Conservation (phyloP, 2,888 invertebrate genomes). For the Neuroscelio doddi region DNA sequence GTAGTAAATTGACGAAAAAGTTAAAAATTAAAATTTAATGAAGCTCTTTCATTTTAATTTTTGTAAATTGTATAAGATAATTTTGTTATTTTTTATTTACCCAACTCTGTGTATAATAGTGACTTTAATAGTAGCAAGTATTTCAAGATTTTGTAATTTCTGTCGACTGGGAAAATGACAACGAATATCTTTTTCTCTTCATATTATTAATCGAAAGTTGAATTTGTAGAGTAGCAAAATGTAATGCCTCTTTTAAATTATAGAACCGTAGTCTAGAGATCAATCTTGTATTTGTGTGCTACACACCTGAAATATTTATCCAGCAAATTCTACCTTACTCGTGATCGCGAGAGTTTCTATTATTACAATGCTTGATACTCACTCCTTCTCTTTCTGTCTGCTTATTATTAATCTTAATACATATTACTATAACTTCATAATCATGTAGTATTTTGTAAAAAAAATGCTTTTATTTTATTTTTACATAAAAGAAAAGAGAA, state of each 20-base stretch:
- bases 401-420: conserved; percentile 66
- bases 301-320: conserved; percentile 33
- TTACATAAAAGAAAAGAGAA: background rate
- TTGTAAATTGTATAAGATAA: too few species aligned
- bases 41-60: too few species aligned
- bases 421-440: conserved; percentile 28
- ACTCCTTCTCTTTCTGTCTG: conserved; percentile 73
- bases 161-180: too few species aligned
- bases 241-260: conserved; percentile 37
- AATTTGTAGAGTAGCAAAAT: conserved; percentile 27
- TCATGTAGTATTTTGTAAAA: too few species aligned
- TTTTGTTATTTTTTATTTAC: background rate
- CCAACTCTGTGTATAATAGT: too few species aligned
- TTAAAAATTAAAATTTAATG: too few species aligned
- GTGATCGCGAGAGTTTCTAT: conserved; percentile 38
- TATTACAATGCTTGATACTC: conserved; percentile 67
- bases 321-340: conserved; percentile 20
- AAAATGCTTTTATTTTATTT: background rate
- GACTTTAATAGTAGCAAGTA: too few species aligned
- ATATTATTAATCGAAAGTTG: conserved; percentile 22
- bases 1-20: too few species aligned
- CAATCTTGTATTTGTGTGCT: conserved; percentile 14
- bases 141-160: too few species aligned
- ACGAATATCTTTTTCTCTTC: background rate
- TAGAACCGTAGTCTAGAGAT: conserved; percentile 36